phyloP scores from a whole-genome alignment of 2,113 vertebrate genomes.

The Halichoerus grypus region DNA sequence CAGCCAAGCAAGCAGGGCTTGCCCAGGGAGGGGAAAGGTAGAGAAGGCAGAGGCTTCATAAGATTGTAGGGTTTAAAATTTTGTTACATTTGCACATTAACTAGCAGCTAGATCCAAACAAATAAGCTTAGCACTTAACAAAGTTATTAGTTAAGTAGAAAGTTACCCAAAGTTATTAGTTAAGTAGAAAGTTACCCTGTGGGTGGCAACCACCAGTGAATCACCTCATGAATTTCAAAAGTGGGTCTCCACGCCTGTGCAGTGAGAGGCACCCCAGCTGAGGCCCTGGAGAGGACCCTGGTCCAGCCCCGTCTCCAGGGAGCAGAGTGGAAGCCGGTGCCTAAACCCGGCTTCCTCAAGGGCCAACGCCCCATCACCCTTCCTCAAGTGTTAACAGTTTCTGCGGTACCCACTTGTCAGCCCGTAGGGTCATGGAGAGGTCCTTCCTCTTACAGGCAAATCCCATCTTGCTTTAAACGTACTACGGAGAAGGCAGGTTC shows the following conservation, averaged over 20 bases:
- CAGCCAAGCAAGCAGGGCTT: background rate
- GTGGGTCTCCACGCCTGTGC: background rate
- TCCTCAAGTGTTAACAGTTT: too few relatives aligned
- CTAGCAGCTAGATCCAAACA: background rate
- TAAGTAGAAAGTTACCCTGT: background rate
- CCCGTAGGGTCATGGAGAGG: background rate
- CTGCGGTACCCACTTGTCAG: background rate
- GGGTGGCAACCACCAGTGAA: background rate
- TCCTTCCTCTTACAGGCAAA: background rate
- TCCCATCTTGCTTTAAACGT: too few relatives aligned
- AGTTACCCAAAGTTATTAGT: background rate
- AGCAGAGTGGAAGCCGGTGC: background rate
- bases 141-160: background rate
- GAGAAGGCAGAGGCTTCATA: background rate
- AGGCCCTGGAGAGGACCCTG: background rate
- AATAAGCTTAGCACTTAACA: background rate
- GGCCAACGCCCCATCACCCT: rapidly evolving
- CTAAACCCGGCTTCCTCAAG: background rate
- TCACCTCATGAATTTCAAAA: background rate
- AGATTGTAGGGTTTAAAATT: background rate
- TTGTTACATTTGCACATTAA: background rate
- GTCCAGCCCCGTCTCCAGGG: background rate
- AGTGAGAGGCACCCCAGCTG: rapidly evolving
- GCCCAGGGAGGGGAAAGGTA: background rate
- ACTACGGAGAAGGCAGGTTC: background rate